Conservation (phyloP, 2,113 vertebrate species). For the Elephantulus edwardii region DNA sequence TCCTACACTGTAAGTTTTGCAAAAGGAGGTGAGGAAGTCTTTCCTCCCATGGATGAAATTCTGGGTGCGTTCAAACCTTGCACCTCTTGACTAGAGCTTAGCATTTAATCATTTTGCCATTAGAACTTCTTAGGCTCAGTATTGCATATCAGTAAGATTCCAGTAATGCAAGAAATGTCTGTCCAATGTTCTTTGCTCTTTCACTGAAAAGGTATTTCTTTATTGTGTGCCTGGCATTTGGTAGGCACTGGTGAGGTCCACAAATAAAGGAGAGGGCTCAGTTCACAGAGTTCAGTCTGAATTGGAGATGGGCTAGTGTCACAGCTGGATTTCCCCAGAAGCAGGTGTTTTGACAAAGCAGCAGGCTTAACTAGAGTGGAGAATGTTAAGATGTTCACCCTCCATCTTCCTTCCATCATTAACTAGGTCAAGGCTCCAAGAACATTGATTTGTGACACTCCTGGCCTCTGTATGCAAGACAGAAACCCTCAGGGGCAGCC, state of each 20-base stretch:
- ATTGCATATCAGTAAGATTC: background rate
- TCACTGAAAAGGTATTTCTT: background rate
- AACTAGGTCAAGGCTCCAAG: too few relatives aligned
- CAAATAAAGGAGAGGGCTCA: background rate
- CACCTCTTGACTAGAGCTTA: background rate
- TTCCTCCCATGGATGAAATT: background rate
- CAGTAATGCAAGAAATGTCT: background rate
- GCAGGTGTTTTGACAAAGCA: background rate
- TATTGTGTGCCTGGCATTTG: background rate
- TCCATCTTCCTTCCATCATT: background rate
- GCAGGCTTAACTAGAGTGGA: background rate
- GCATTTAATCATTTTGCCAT: background rate
- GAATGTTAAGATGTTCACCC: background rate
- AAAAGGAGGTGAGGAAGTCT: background rate
- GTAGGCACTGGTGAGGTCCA: background rate
- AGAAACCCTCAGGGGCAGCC: background rate
- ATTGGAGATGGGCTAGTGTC: background rate
- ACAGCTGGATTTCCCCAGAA: background rate
- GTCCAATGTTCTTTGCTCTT: background rate
- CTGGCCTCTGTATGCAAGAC: fast-evolving
- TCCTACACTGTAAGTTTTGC: background rate
- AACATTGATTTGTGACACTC: background rate
- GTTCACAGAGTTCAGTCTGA: background rate
- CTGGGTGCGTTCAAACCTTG: background rate
- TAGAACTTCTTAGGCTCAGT: background rate